phyloP scores from a whole-genome alignment of 2,113 vertebrate species.

The Esox niger region DNA sequence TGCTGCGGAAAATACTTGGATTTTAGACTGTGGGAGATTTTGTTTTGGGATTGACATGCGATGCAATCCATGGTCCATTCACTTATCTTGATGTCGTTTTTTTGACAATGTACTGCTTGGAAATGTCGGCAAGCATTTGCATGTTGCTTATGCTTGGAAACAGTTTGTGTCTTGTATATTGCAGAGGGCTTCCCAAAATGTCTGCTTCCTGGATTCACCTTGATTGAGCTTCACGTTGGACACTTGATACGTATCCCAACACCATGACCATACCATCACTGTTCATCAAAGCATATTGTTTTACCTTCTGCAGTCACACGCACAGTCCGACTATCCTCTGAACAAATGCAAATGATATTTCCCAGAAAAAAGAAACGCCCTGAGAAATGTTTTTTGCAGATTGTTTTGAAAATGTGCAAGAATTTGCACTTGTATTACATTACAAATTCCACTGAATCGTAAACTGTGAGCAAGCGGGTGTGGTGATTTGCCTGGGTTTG shows the following conservation, averaged over 20 bases:
- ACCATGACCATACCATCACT: neutral
- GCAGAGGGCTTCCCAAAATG: neutral
- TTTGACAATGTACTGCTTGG: neutral
- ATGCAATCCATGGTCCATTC: neutral
- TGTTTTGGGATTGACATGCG: neutral
- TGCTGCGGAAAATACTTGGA: constrained; percentile 11
- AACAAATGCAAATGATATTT: no score
- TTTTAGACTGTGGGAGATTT: neutral
- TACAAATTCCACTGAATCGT: constrained; percentile 38
- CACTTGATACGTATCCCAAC: neutral
- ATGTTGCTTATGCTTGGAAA: constrained; percentile 9
- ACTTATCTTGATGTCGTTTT: neutral
- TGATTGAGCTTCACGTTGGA: neutral
- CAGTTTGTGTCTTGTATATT: neutral
- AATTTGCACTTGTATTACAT: constrained; percentile 20
- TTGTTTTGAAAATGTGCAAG: neutral
- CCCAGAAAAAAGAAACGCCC: neutral
- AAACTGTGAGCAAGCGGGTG: constrained; percentile 14
- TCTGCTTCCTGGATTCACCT: neutral
- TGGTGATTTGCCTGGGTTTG: constrained; percentile 35
- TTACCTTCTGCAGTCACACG: neutral
- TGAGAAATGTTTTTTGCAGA: neutral
- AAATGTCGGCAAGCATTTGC: constrained; percentile 8
- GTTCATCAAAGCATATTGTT: no score
- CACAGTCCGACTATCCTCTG: neutral